These are phyloP conservation scores for Neopelma chrysocephalum DNA, from an alignment of 2,797 vertebrate genomes.

Conservation along the genomic window DNA sequence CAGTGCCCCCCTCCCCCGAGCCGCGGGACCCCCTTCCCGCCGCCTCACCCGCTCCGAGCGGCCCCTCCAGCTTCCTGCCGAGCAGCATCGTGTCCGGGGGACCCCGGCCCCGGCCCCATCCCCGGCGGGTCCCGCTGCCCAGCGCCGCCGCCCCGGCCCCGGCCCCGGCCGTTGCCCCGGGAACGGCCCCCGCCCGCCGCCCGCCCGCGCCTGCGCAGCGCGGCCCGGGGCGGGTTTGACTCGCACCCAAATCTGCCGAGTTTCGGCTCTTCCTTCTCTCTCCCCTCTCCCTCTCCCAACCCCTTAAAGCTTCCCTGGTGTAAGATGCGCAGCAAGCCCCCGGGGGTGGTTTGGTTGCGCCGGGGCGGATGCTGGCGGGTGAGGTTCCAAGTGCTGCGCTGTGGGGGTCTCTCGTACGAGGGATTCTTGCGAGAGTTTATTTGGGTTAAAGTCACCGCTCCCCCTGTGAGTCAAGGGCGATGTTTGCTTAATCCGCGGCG, in stretches of 20 bases:
- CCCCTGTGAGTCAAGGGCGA: background rate
- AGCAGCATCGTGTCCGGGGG: conserved; percentile 84
- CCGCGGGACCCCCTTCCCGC: background rate
- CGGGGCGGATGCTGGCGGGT: no score
- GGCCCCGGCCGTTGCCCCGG: background rate
- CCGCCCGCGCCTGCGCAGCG: background rate
- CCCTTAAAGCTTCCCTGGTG: no score
- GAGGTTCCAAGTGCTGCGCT: no score
- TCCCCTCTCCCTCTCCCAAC: no score
- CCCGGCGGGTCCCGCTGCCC: background rate
- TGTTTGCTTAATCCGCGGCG: background rate
- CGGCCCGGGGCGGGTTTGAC: no score
- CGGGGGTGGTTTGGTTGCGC: no score
- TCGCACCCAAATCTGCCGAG: no score
- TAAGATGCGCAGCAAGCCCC: no score
- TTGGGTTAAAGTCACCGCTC: background rate
- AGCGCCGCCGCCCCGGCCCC: no score
- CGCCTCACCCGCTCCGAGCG: conserved; percentile 84
- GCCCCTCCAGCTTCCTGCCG: conserved; percentile 88
- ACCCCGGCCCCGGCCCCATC: background rate
- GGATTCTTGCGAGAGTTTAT: background rate
- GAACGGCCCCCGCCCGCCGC: background rate
- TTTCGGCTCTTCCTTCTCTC: no score
- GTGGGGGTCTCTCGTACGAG: no score
- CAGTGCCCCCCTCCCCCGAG: no score